Evolutionary conservation across 2,797 vertebrate genomes (phyloP).

Genomic region (Esox lucius): DNA sequence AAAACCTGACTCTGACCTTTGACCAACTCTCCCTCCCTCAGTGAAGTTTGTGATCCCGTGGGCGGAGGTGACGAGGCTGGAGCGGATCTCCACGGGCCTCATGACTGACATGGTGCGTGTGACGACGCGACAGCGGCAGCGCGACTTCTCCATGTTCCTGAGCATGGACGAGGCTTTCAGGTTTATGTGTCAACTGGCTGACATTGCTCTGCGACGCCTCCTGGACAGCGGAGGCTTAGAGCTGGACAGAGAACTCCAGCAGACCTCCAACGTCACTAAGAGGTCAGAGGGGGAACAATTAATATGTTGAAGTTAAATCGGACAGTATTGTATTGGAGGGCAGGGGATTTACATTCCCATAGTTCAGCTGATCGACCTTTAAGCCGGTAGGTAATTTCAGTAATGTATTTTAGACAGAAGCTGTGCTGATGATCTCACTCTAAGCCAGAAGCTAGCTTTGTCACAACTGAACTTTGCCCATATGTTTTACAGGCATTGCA

Average conservation of each 20-base stretch:
- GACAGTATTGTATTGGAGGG: background rate
- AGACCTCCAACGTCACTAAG: slow-evolving; percentile 89
- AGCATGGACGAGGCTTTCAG: slow-evolving; percentile 84
- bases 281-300: slow-evolving; percentile 69
- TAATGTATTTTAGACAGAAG: background rate
- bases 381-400: background rate
- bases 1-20: background rate
- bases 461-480: slow-evolving; percentile 11
- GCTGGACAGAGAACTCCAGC: slow-evolving; percentile 86
- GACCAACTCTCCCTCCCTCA: slow-evolving; percentile 42
- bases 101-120: slow-evolving; percentile 88
- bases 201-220: slow-evolving; percentile 88
- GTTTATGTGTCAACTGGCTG: slow-evolving; percentile 91
- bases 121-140: slow-evolving; percentile 81
- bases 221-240: slow-evolving; percentile 92
- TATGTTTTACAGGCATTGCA: background rate
- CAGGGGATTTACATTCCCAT: background rate
- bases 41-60: slow-evolving; percentile 93
- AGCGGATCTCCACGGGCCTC: slow-evolving; percentile 86
- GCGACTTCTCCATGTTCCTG: slow-evolving; percentile 96
- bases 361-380: background rate
- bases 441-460: background rate
- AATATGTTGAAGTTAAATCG: background rate
- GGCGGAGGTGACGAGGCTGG: slow-evolving; percentile 90
- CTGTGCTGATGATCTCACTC: background rate